Evolutionary conservation across 2,888 invertebrate species (phyloP), one percentile per base, ranked within the genome.

Genomic region (Plebejus melissa): DNA sequence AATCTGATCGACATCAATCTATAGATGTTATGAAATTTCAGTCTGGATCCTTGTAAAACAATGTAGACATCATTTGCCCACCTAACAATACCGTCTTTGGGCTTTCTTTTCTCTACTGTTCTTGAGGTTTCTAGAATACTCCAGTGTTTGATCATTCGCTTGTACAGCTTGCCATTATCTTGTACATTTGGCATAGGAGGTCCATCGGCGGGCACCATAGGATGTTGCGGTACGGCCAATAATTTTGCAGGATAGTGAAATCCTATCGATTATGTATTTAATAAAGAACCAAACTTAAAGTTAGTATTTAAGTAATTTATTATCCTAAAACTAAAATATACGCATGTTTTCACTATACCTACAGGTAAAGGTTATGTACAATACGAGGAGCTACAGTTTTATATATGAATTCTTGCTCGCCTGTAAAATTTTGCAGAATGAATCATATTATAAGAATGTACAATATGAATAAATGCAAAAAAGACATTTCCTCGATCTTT

Each of bases 371-470:
- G 92, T 93, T 93, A 93, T 93, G 92, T 93, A 94, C 90, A 91
- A 93, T 93, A 92, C 86, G 91, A 90, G 88, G 92, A 93, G 92
- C 93, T 93, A 90, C 90, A 90, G 93, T 94, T 94, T 94, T 94
- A 92, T 94, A 94, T 93, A 93, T 93, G 93, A 94, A 93, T 94
- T 93, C 93, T 94, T 93, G 94, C 93, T 94, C 94, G 94, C 94
- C 90, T 94, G 94, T 94, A 94, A 92, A 92, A 93, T 93, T 93
- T 93, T 93, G 93, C 93, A 93, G 93, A 93, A 93, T 92, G 93
- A 87, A 92, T 93, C 92, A 93, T 90, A 90, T 92, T 91, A 92
- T 92, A 93, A 93, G 91, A 93, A 93, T 93, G 93, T 93, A 93
- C 93, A 93, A 93, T 93, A 93, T 92, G 90, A 93, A 93, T 93